Conservation (phyloP, 2,888 invertebrate species). For the Tenthredo mesomela region DNA sequence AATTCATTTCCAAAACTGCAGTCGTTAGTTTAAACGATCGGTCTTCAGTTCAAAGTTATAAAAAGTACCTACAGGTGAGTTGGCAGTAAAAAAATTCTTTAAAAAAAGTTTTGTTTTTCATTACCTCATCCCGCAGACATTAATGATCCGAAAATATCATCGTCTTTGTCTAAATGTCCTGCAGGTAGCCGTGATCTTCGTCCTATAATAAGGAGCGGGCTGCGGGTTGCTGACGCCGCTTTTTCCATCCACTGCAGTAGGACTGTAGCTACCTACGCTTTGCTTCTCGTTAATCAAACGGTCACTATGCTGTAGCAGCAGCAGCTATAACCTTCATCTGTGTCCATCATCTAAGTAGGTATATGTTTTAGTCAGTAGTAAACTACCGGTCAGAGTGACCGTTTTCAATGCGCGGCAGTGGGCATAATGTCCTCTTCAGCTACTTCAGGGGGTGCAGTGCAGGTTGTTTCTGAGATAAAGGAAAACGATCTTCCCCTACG, state of each 20-base stretch:
- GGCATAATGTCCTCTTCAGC: not conserved
- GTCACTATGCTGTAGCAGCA: not conserved
- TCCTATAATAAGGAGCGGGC: conserved; percentile 18
- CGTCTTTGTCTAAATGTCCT: conserved; percentile 28
- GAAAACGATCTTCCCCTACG: conserved; percentile 7
- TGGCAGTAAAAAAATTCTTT: not conserved
- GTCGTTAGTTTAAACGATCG: not conserved
- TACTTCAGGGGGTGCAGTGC: not conserved
- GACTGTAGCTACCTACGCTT: conserved; percentile 33
- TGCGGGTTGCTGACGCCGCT: conserved; percentile 24
- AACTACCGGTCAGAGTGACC: not conserved
- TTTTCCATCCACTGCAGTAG: not conserved
- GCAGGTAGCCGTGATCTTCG: conserved; percentile 30
- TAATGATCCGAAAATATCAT: conserved; percentile 12
- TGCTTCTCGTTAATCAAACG: conserved; percentile 47
- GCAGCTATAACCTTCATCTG: not conserved
- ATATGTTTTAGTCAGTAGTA: not conserved
- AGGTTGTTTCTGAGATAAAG: not conserved
- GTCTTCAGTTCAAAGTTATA: not conserved
- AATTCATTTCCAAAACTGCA: no score
- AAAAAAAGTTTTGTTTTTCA: not conserved
- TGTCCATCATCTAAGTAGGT: not conserved
- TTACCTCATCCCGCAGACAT: not conserved
- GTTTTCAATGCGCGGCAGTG: not conserved
- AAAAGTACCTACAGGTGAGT: not conserved